Base-by-base conservation (phyloP, 2,113 vertebrate genomes). In the Terrapene triunguis region DNA sequence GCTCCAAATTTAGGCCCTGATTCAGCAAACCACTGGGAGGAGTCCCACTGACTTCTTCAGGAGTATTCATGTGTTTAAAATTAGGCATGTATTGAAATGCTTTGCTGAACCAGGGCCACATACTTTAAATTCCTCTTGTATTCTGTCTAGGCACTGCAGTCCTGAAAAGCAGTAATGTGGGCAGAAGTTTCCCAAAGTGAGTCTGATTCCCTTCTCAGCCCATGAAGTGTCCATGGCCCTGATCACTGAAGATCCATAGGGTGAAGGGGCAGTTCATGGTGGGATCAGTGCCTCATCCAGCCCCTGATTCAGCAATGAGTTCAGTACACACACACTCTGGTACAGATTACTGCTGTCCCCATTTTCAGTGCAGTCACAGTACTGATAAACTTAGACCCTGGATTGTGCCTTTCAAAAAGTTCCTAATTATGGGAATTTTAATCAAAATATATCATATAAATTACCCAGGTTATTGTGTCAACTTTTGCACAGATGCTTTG, bases 311-410 rank as follows among this genome's bases (percentile, higher is more conserved):
- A 74, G 12, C 35, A 12, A 9, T 27, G 21, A 51, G 62, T 10
- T 91, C 91, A 29, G 8, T 8, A 10, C 16, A 4, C 4, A 16
- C 82, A 51, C 25, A 44, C 82, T 51, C 42, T 42, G 65, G 51
- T 0, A 0, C 17, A 51, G 9, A 19, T 94, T 35, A 47, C 0
- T 1, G 1, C 78, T 2, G 16, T 91, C 12, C 1, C 1, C 47
- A 51, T 38, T 25, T 87, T 51, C 38, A 48, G 35, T 38, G 59
- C 25, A 22, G 48, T 53, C 13, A 42, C 59, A 72, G 32, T 1
- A 1, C 55, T 25, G 10, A 62, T 55, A 4, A 48, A 55, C n/a
- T 65, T 38, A 53, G 59, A 8, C 14, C 24, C 92, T 74, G 79
- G 25, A 29, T 80, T 87, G 51, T 48, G 84, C 11, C 10, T 32